Evolutionary conservation across 37 sponge, comb jelly and placozoan genomes (phyloP).

Genomic region (Halichondria panicea): DNA sequence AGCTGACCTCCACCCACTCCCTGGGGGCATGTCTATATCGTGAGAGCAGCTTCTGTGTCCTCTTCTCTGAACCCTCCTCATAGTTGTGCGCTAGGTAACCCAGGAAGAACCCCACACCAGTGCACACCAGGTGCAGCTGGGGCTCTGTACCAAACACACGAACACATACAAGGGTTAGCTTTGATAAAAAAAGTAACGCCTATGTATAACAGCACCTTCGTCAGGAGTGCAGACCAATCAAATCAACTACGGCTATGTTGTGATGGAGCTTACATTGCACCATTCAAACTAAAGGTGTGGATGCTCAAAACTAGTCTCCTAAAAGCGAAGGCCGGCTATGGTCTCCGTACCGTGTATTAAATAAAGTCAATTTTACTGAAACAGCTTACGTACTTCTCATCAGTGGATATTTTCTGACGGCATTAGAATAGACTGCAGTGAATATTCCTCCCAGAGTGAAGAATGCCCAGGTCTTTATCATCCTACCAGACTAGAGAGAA

Average conservation of each 20-base stretch:
- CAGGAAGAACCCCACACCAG: constrained; percentile 31
- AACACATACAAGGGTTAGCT: neutral
- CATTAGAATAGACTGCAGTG: constrained; percentile 71
- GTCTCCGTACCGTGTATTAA: neutral
- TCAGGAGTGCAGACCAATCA: neutral
- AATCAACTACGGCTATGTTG: neutral
- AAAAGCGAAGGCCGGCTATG: neutral
- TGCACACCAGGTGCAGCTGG: constrained; percentile 45
- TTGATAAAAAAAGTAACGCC: constrained; percentile 1
- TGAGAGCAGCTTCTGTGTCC: constrained; percentile 39
- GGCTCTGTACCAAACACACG: too few species aligned
- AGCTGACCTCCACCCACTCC: constrained; percentile 18
- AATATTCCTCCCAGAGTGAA: constrained; percentile 76
- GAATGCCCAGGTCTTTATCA: constrained; percentile 62
- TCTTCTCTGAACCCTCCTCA: constrained; percentile 70
- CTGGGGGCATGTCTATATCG: constrained; percentile 43
- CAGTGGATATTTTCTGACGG: constrained; percentile 63
- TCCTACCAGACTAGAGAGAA: constrained; percentile 3
- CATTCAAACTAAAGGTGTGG: too few species aligned
- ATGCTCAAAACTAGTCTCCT: too few species aligned
- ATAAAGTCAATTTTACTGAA: neutral
- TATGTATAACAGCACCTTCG: neutral
- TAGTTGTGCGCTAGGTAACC: constrained; percentile 68
- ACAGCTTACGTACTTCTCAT: constrained; percentile 59
- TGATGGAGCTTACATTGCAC: too few species aligned